A percentile compares a stretch with the other conserved stretches of the same genome.
phyloP scores from a whole-genome alignment of 2,888 invertebrate genomes.

The Stenoptilia bipunctidactyla region DNA sequence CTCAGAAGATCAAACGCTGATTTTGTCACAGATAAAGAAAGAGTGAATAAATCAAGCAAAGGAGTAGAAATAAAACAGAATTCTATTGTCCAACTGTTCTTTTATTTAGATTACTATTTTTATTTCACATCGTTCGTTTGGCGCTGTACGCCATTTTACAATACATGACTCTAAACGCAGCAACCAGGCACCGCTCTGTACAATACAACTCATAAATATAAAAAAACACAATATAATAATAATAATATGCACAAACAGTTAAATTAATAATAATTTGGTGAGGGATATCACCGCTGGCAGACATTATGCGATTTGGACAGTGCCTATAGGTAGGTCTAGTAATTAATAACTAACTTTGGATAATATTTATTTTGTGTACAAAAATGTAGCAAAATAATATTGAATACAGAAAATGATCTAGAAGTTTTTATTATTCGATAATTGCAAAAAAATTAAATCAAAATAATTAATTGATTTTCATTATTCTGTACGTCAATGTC shows the following conservation, averaged over 20 bases:
- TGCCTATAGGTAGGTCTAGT: too few species aligned
- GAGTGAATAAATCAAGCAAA: too few species aligned
- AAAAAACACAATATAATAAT: constrained; percentile 35
- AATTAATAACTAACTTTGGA: too few species aligned
- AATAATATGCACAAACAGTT: constrained; percentile 52
- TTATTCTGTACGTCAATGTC: too few species aligned
- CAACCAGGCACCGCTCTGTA: constrained; percentile 23
- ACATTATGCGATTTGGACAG: constrained; percentile 2
- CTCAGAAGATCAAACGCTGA: too few species aligned
- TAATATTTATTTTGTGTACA: too few species aligned
- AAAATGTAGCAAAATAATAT: too few species aligned
- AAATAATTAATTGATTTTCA: too few species aligned
- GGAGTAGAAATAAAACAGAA: constrained; percentile 25
- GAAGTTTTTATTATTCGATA: too few species aligned
- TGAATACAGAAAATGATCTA: too few species aligned
- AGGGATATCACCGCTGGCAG: constrained; percentile 7
- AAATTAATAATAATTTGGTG: constrained; percentile 21
- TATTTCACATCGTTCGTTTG: constrained; percentile 20
- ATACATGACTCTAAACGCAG: neutral
- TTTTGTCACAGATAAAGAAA: too few species aligned
- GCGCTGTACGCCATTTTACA: constrained; percentile 12
- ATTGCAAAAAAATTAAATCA: too few species aligned
- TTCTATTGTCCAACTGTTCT: constrained; percentile 48
- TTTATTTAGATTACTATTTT: constrained; percentile 42
- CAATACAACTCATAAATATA: constrained; percentile 53